Conservation (phyloP, 2,113 vertebrate genomes). For the Ceyx melanurus region DNA sequence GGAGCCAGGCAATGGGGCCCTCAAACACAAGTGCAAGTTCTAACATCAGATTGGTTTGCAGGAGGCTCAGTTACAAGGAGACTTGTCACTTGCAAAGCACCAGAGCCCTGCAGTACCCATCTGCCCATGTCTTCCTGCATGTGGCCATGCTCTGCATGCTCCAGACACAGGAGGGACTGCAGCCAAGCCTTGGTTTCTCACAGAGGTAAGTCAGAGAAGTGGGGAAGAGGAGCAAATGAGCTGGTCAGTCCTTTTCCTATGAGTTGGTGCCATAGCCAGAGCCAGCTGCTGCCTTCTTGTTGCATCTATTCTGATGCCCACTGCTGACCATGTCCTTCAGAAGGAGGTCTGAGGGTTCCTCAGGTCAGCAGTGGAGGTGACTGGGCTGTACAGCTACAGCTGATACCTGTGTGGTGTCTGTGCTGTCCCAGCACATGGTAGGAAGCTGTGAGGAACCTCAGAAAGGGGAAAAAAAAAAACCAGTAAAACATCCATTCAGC, state of each 20-base stretch:
- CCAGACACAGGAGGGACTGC: rapidly evolving
- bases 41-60: neutral
- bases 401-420: no score
- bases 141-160: rapidly evolving
- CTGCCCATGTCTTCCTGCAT: neutral
- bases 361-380: neutral
- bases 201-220: neutral
- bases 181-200: neutral
- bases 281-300: neutral
- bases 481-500: neutral
- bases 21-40: neutral
- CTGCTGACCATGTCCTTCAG: rapidly evolving
- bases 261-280: neutral
- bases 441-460: neutral
- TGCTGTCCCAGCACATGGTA: neutral
- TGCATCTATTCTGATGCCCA: neutral
- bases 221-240: neutral
- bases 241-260: neutral
- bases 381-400: neutral
- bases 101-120: neutral
- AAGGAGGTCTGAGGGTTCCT: neutral
- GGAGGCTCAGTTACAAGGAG: neutral
- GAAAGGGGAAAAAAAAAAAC: no score
- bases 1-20: neutral
- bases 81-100: rapidly evolving